phyloP scores from a whole-genome alignment of 2,797 vertebrate genomes.

The Scolopax bukidnonensis region DNA sequence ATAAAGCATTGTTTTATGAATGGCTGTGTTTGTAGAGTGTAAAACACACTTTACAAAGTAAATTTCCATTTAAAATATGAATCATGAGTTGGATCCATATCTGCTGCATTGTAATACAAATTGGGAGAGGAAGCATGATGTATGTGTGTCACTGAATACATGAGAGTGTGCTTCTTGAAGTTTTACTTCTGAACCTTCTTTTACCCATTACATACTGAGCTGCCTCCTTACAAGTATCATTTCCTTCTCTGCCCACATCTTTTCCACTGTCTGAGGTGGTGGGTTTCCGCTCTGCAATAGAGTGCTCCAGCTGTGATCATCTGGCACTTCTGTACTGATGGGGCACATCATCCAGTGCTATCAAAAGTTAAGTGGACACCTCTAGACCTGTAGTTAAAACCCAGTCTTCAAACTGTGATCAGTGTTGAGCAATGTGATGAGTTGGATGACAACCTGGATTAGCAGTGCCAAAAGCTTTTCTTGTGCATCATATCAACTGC shows the following conservation, averaged over 20 bases:
- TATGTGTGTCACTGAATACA: neutral
- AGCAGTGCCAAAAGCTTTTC: neutral
- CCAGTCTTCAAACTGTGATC: neutral
- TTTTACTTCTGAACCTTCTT: neutral
- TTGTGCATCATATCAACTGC: neutral
- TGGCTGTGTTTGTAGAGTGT: neutral
- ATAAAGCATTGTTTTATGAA: neutral
- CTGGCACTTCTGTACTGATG: neutral
- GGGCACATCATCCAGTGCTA: neutral
- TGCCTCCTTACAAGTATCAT: neutral
- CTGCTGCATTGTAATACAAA: neutral
- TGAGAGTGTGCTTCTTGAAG: neutral
- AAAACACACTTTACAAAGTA: conserved; percentile 16
- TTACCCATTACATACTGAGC: neutral
- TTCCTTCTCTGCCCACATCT: neutral
- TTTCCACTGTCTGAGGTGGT: neutral
- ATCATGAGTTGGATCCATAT: neutral
- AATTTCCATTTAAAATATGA: neutral
- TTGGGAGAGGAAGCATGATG: neutral
- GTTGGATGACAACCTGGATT: neutral
- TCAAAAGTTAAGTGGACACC: neutral
- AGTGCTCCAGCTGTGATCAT: neutral
- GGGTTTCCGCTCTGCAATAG: neutral
- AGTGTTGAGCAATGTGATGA: neutral
- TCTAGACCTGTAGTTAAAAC: neutral